Evolutionary conservation across 2,797 vertebrate genomes (phyloP).

Genomic region (Momotus momota): DNA sequence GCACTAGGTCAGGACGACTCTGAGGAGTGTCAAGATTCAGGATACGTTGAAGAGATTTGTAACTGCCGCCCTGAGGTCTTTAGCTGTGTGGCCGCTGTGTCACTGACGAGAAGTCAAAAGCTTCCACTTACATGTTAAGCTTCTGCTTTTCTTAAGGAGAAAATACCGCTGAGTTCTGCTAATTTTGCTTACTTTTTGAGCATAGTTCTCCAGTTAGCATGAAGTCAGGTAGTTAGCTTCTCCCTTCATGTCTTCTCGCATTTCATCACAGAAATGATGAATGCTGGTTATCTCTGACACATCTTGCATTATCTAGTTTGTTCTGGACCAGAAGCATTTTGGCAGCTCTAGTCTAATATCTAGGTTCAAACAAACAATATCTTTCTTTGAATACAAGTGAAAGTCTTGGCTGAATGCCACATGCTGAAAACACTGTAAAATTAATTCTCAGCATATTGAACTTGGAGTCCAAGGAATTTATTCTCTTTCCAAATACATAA

Average conservation of each 20-base stretch:
- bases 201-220: background rate
- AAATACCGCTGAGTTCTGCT: background rate
- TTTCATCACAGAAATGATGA: background rate
- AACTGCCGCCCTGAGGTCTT: background rate
- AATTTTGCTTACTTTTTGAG: background rate
- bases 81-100: background rate
- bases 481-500: constrained; percentile 39
- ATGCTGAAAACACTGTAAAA: constrained; percentile 3
- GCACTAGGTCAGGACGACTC: fast-evolving
- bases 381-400: background rate
- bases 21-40: background rate
- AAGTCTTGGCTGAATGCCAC: background rate
- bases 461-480: constrained; percentile 8
- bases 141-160: background rate
- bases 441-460: constrained; percentile 4
- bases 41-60: background rate
- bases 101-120: background rate
- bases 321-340: background rate
- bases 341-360: background rate
- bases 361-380: background rate
- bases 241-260: background rate
- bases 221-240: background rate
- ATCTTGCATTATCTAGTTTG: background rate
- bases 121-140: background rate
- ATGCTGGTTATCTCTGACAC: background rate